Base-by-base conservation (phyloP, 2,113 vertebrate genomes). In the Apteryx owenii region DNA sequence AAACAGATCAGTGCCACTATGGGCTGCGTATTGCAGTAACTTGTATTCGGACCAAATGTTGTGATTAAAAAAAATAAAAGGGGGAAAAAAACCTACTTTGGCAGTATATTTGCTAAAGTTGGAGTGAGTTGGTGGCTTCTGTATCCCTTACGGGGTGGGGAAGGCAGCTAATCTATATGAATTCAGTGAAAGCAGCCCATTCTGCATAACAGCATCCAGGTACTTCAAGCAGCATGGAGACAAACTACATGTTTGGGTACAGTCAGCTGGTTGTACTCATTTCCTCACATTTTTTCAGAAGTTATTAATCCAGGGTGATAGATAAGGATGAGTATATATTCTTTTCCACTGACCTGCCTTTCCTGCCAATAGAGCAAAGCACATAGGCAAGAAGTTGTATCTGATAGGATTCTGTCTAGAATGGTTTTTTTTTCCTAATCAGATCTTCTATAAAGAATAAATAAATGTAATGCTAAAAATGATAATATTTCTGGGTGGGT, bases 381-480 rank as follows among this genome's bases (percentile, higher is more conserved):
- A 64, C 42, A n/a, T 40, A 56, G 38, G 68, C 40, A 79, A 58
- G 50, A 22, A 73, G 77, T 69, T 64, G 68, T 51, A 28, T 73
- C 28, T 48, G n/a, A 5, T 51, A 62, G 38, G 36, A 16, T 78
- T 90, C 48, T 81, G 48, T 54, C 40, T 56, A 40, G 23, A 1
- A 8, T n/a, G 28, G 36, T 40, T 81, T 66, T 40, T 81, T 66
- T 23, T 5, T 14, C 7, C 22, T 64, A 78, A 4, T 86, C 75
- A 76, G 36, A 85, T 95, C 65, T 93, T 89, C 36, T 71, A 46
- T 56, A 61, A 88, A 93, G 87, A 73, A 50, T 66, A 87, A 87
- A 78, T 12, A 81, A 89, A 40, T 7, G 3, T 72, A 70, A 48
- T 22, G 21, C 73, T 76, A 64, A 81, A 85, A 81, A 56, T 54